Base-by-base conservation (phyloP, 2,797 vertebrate species). In the Nannoperca obscura region DNA sequence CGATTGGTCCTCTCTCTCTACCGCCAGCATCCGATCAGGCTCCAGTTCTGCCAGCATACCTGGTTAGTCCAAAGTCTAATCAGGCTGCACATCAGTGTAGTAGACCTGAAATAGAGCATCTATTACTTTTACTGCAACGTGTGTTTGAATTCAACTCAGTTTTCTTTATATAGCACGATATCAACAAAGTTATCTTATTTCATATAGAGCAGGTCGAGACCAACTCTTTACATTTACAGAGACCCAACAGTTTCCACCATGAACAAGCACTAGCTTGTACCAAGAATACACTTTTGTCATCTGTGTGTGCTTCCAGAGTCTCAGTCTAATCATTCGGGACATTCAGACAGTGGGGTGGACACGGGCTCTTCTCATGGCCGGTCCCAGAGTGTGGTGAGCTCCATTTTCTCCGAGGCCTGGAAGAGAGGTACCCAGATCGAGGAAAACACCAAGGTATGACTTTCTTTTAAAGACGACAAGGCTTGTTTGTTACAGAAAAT, bases 381-480 rank as follows among this genome's bases (percentile, higher is more conserved):
- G 20, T 99, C 98, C 52, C 98, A 99, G 88, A 99, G 98, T 77
- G 96, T 96, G 10, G 98, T 99, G 88, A 99, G 97, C 94, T 99
- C 98, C 86, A 97, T 99, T 89, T 99, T 99, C 90, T 99, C 98
- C 0, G 98, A 99, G 90, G 98, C 98, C 85, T 99, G 98, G 98
- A 99, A 98, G 83, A 96, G 98, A 81, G 98, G 98, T 5, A 99
- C 98, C 15, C 98, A 99, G 94, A 93, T 99, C 71, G 97, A 99
- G 86, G 98, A 99, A 77, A 97, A 91, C 90, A 95, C 95, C 88
- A 99, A 97, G 95, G 97, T 99, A 94, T 0, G 36, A 1, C 11
- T 84, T 53, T 36, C 19, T 55, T 24, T 38, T 0, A 20, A 12
- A 30, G 13, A 20, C 2, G 3, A 11, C 15, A 27, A 57, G 11